Base-by-base conservation (phyloP, 2,888 invertebrate genomes). In the Fragum fragum region DNA sequence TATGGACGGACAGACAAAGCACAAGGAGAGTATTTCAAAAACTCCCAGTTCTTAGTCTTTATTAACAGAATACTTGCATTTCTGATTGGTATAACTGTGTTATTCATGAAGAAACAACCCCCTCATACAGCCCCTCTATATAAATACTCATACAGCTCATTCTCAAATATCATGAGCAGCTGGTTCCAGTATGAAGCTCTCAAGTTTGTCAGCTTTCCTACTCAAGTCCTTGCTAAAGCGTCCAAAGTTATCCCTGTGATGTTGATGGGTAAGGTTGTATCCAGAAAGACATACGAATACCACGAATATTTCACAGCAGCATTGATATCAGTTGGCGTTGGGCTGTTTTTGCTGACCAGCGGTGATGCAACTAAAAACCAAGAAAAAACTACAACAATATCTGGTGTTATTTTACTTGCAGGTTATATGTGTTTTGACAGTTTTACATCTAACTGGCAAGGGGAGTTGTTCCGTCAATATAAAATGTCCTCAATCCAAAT, bases 141-240 rank as follows among this genome's bases (percentile, higher is more conserved):
- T 95, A 97, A 98, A 95, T 99, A 99, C 95, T 97, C 97, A 0
- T 99, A 97, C 95, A 98, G 99, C 93, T 98, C 99, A 3, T 96
- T 99, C 91, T 98, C 99, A 21, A 99, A 99, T 95, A 98, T 99
- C 86, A 96, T 99, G 96, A 99, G 99, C 94, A 98, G 99, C 68
- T 99, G 99, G 99, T 99, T 98, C 95, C 99, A 99, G 95, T 99
- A 99, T 94, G 99, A 99, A 95, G 99, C 99, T 28, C 96, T 99
- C 63, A 99, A 99, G 95, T 99, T 97, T 95, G 98, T 99, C 91
- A 98, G 97, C 93, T 99, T 99, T 94, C 99, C 99, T 1, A 98
- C 99, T 18, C 99, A 99, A 96, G 98, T 97, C 88, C 83, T 94
- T n/a, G 94, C 94, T 23, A 99, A 99, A 95, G 98, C 99, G n/a